Percentiles rank a stretch among this genome's conserved stretches.
Evolutionary conservation across 2,797 vertebrate genomes (phyloP).

Genomic region (Thamnophis elegans): DNA sequence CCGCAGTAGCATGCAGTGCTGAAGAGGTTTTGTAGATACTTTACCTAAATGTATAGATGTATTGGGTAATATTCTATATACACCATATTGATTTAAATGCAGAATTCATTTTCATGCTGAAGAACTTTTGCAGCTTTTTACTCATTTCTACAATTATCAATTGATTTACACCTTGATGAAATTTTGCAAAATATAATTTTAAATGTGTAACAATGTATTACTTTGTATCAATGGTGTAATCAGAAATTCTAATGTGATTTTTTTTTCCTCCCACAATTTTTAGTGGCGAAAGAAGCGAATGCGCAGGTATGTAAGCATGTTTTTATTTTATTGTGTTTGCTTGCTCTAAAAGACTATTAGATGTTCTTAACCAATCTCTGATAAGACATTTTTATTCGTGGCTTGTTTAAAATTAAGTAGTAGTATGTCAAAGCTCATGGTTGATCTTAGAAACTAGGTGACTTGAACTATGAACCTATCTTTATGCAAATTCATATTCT

Average conservation of each 20-base stretch:
- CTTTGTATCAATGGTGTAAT: too few relatives aligned
- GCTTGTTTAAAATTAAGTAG: background rate
- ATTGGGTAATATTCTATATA: background rate
- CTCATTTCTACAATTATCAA: background rate
- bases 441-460: background rate
- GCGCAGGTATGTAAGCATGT: slow-evolving; percentile 82
- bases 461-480: background rate
- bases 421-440: background rate
- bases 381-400: background rate
- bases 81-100: background rate
- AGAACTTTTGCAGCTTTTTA: background rate
- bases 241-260: background rate
- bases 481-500: background rate
- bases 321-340: background rate
- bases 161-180: background rate
- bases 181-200: background rate
- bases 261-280: slow-evolving; percentile 49
- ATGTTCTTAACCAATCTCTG: background rate
- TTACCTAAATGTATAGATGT: too few relatives aligned
- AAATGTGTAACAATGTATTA: background rate
- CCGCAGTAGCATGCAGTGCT: background rate
- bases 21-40: background rate
- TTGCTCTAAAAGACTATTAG: background rate
- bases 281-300: slow-evolving; percentile 97
- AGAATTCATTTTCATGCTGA: background rate